Evolutionary conservation across 2,113 vertebrate species (phyloP).

Genomic region (Dissostichus mawsoni): DNA sequence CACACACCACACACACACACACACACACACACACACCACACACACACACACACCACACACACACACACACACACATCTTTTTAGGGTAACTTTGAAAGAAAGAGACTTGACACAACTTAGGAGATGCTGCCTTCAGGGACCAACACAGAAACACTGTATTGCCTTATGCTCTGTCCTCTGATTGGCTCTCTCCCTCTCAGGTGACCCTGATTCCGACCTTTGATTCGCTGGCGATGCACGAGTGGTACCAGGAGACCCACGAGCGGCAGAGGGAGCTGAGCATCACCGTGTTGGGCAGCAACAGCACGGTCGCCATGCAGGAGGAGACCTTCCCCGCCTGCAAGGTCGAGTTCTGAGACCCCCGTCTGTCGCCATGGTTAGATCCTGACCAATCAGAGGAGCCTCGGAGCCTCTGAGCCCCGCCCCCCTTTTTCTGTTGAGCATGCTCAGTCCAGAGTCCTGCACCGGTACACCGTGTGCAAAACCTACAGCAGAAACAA

Average conservation of each 20-base stretch:
- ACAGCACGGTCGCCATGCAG: conserved; percentile 97
- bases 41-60: too few relatives aligned
- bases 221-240: conserved; percentile 90
- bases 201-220: conserved; percentile 96
- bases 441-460: conserved; percentile 9
- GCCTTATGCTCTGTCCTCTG: conserved; percentile 1
- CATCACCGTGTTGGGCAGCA: conserved; percentile 92
- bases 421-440: neutral
- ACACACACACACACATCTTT: too few relatives aligned
- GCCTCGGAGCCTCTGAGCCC: neutral
- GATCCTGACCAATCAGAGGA: neutral
- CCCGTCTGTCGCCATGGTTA: conserved; percentile 17
- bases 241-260: conserved; percentile 93
- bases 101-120: too few relatives aligned
- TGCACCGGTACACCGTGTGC: too few relatives aligned
- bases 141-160: too few relatives aligned
- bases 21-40: too few relatives aligned
- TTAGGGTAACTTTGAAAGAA: too few relatives aligned
- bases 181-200: conserved; percentile 73
- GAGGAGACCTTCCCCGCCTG: conserved; percentile 95
- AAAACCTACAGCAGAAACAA: too few relatives aligned
- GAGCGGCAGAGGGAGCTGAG: conserved; percentile 86
- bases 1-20: too few relatives aligned
- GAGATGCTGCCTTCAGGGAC: too few relatives aligned
- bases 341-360: conserved; percentile 94